These are phyloP conservation scores for Pandemis heparana DNA, from an alignment of 2,888 invertebrate species.

Conservation along the genomic window DNA sequence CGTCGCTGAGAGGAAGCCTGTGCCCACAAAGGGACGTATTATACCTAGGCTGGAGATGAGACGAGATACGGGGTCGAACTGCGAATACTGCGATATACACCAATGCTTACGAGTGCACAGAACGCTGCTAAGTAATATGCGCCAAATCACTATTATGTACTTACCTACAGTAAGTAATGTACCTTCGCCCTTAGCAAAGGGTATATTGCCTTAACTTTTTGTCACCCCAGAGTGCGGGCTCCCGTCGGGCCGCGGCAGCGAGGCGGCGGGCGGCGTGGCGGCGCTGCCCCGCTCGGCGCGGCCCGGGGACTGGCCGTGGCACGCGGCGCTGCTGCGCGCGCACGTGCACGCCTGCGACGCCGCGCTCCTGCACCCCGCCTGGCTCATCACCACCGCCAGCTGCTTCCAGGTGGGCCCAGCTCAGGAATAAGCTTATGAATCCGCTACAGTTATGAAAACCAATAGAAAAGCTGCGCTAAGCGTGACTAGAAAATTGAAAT, in stretches of 20 bases:
- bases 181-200: neutral
- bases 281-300: constrained; percentile 90
- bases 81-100: no score
- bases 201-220: neutral
- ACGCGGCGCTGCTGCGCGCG: constrained; percentile 92
- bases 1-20: no score
- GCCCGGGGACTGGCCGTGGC: constrained; percentile 97
- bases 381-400: constrained; percentile 94
- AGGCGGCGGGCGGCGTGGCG: constrained; percentile 75
- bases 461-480: no score
- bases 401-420: constrained; percentile 88
- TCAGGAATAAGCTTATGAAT: neutral
- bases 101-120: no score
- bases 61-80: no score
- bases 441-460: no score
- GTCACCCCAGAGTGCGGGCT: constrained; percentile 88
- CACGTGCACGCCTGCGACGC: constrained; percentile 96
- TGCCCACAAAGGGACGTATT: no score
- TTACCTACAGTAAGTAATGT: no score
- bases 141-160: no score
- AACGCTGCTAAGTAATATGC: no score
- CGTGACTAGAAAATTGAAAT: no score
- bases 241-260: constrained; percentile 85
- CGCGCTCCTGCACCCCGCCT: constrained; percentile 91
- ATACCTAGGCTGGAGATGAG: no score